Conservation (phyloP, 1,140 invertebrate species). For the Laupala kohalensis region DNA sequence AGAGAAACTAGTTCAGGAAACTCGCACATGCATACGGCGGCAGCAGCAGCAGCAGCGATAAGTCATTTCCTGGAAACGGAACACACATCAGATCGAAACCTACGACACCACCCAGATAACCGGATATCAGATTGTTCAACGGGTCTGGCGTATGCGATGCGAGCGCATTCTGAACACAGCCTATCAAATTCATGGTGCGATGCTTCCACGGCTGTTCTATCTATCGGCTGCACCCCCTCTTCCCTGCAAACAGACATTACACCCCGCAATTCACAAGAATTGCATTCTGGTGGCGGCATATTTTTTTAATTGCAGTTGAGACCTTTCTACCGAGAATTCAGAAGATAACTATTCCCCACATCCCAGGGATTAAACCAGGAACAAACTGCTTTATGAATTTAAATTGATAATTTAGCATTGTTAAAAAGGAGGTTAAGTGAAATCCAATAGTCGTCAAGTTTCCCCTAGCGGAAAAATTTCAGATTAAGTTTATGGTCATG, state of each 20-base stretch:
- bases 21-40: too few relatives aligned
- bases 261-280: neutral
- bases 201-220: neutral
- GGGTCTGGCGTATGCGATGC: neutral
- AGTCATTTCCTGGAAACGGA: neutral
- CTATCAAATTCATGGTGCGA: neutral
- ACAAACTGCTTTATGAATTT: neutral
- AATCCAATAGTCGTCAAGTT: neutral
- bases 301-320: neutral
- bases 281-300: neutral
- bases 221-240: neutral
- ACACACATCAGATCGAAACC: neutral
- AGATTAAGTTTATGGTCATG: too few relatives aligned
- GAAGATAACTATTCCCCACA: neutral
- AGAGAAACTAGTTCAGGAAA: too few relatives aligned
- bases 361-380: neutral
- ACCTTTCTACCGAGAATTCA: neutral
- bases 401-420: neutral
- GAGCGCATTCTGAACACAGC: neutral
- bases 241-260: too few relatives aligned
- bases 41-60: neutral
- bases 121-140: neutral
- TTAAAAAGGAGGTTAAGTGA: neutral
- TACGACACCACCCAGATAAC: neutral
- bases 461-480: neutral